Base-by-base conservation (phyloP, 92 coral and sea anemone genomes). In the Epizoanthus fatuus region DNA sequence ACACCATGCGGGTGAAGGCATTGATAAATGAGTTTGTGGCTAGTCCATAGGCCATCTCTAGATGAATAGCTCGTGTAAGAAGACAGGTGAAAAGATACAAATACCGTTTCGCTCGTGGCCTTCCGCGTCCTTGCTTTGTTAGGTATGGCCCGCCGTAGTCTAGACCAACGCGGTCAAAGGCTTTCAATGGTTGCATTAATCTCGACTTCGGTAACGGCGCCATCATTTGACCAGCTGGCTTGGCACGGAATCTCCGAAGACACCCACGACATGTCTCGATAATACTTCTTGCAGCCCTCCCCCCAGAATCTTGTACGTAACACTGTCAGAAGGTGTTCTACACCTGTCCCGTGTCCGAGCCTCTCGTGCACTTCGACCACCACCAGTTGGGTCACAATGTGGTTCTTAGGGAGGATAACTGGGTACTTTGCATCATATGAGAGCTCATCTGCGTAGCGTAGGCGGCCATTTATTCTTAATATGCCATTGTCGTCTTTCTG, bases 71-170 rank as follows among this genome's bases (percentile, higher is more conserved):
- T 38, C 79, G 76, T 12, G 84, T 82, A 25, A 40, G 51, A 11
- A 82, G 65, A 44, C 91, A 79, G 3, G 89, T 66, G 20, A 86
- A 86, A 10, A 78, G 84, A 52, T 84, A 85, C 19, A 75, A 58
- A 38, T 75, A 69, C 32, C 76, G 69, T 59, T 84, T 89, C 49
- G 78, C 66, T 71, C 65, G 72, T n/a, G 72, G 40, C 77, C 78
- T 89, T 29, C 86, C 89, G 11, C 89, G 86, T 22, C 92, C 82
- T 89, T 89, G 89, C 51, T 84, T 84, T 11, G 92, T 84, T 7
- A 52, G 22, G 45, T 20, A 85, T 13, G 83, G 72, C 47, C 93
- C 81, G 0, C 57, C 85, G 45, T 65, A 88, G 47, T 81, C 87
- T 9, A 71, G 11, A 1, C 84, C 84, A 32, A 74, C 51, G 16